Base-by-base conservation (phyloP, 2,113 vertebrate species). In the Pimephales promelas region DNA sequence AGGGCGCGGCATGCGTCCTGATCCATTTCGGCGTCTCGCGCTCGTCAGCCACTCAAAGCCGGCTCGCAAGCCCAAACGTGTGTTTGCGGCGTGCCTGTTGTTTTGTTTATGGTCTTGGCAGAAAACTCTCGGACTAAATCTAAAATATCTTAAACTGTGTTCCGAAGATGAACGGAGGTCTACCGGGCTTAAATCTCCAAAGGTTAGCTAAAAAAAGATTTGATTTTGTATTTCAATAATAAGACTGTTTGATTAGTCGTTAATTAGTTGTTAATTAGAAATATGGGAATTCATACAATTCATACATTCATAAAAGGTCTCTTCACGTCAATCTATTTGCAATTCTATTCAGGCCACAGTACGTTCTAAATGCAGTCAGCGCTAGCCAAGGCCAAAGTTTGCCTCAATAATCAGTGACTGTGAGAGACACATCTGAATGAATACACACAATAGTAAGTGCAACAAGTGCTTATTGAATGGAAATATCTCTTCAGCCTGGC, bases 381-480 rank as follows among this genome's bases (percentile, higher is more conserved):
- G 1, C 34, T 18, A 24, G 14, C 13, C 82, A 79, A 85, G 82
- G 81, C 62, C 62, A 79, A 9, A 79, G 76, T 86, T 86, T 83
- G 52, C 59, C 74, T 78, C 40, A 62, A 72, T 82, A 66, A 80
- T 87, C 84, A 34, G 59, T 31, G 45, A 40, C 84, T 45, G 59
- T 31, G 45, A 40, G 52, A 75, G 79, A 74, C 26, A 68, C 34
- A 8, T 31, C 75, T 73, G 77, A 82, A 84, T 6, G 20, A 61
- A 80, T 49, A 7, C 22, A 70, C 68, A 71, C 79, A 78, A 75
- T 64, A 62, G 34, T 24, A 59, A 45, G 45, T 26, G 13, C 81
- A 57, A 80, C 61, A 76, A 86, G 78, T 70, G 64, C 11, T 28
- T 64, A 85, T 81, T 59, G 88, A 88, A 78, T 68, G 26, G 73